Percentiles rank a stretch among this genome's conserved stretches.
phyloP scores from a whole-genome alignment of 2,797 vertebrate genomes.

The Macrochelys suwanniensis region DNA sequence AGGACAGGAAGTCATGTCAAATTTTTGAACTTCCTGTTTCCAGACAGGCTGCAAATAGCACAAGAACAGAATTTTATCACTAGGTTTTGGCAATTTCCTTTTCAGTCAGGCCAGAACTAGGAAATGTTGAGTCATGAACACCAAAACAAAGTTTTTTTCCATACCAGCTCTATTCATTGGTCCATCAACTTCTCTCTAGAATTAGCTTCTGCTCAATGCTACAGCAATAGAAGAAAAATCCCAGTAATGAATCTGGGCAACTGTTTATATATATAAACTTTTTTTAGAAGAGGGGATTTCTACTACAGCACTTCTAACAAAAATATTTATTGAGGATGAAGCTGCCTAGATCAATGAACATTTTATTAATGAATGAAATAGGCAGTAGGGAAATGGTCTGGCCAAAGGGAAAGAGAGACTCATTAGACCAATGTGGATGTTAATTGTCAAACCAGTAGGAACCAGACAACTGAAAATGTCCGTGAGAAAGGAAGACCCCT shows the following conservation, averaged over 20 bases:
- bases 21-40: slow-evolving; percentile 24
- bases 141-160: neutral
- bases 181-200: neutral
- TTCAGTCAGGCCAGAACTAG: neutral
- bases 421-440: neutral
- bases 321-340: neutral
- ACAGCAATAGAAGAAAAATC: neutral
- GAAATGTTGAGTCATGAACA: neutral
- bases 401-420: neutral
- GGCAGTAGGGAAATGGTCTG: neutral
- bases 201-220: neutral
- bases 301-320: neutral
- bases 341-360: neutral
- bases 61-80: neutral
- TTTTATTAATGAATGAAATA: neutral
- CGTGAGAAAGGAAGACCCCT: neutral
- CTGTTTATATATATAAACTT: neutral
- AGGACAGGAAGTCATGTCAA: neutral
- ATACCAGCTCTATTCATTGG: neutral
- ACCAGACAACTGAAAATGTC: neutral
- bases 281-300: neutral
- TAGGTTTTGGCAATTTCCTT: neutral
- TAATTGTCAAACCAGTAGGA: neutral
- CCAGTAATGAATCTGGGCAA: neutral
- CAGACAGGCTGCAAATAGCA: neutral